Evolutionary conservation across 2,888 invertebrate species (phyloP), one percentile per base, ranked within the genome.

Genomic region (Patella ulyssiponensis): DNA sequence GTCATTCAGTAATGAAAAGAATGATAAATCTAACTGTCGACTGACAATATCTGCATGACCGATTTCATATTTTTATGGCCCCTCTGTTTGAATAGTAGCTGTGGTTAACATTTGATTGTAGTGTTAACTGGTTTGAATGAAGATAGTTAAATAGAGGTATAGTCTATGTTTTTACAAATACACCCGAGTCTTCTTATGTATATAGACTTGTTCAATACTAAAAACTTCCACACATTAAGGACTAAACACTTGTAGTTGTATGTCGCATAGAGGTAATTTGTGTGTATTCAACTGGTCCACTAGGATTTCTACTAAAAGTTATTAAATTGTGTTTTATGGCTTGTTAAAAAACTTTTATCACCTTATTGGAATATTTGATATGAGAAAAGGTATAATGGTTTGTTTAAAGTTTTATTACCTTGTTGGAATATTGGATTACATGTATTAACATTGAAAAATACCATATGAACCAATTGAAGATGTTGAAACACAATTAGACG

Each of bases 41-140:
- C 64, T 64, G 20, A 23, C 20, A 64, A 64, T 64, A 64, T 64
- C 64, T 64, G 64, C 64, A 64, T 64, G 64, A 64, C 64, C 64
- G 64, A 64, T 64, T 64, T 64, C 64, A 64, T n/a, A 64, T 23
- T 64, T 64, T 64, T 64, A 64, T 64, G 64, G 64, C 20, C 20
- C 23, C 44, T n/a, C 23, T 64, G 23, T 64, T 64, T 64, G 64
- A 20, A 64, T 64, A 64, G 64, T 64, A 23, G 64, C 64, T 23
- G 64, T 64, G 64, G 64, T 64, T 15, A 64, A 20, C 20, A 23
- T 64, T 20, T 23, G 20, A 64, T 64, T 64, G 64, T 64, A 23
- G 20, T 64, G 64, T 64, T 64, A 64, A 64, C 64, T 23, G 23
- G 64, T 64, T 23, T 64, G 64, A 64, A 64, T 64, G 64, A 64